Conservation (phyloP, 2,113 vertebrate genomes). For the Gymnobelideus leadbeateri region DNA sequence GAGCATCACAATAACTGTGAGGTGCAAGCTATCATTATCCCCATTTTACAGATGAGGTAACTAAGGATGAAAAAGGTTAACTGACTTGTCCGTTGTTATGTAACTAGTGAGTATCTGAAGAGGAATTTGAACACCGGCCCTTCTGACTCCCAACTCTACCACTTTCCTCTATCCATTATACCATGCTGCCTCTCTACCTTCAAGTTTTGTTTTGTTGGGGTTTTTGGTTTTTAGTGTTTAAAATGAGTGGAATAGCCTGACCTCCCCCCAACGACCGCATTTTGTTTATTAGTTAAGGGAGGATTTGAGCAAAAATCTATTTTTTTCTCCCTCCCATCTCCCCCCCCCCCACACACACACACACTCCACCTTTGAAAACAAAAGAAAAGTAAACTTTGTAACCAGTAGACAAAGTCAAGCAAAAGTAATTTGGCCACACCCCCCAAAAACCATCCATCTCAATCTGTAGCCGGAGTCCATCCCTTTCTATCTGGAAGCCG, state of each 20-base stretch:
- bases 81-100: background rate
- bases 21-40: background rate
- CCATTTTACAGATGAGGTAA: slow-evolving; percentile 38
- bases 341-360: no score
- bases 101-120: background rate
- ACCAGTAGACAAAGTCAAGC: background rate
- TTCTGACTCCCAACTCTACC: background rate
- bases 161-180: background rate
- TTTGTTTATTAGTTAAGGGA: background rate
- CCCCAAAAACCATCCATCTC: background rate
- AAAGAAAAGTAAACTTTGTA: background rate
- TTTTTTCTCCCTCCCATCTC: background rate
- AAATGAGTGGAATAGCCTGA: background rate
- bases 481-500: background rate
- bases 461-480: background rate
- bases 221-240: background rate
- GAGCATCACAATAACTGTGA: slow-evolving; percentile 37
- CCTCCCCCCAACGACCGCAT: background rate
- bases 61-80: background rate
- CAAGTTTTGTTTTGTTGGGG: background rate
- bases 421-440: background rate
- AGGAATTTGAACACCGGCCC: background rate
- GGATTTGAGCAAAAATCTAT: background rate
- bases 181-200: background rate
- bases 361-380: background rate